Conservation (phyloP, 2,797 vertebrate genomes). For the Gymnocypris eckloni region DNA sequence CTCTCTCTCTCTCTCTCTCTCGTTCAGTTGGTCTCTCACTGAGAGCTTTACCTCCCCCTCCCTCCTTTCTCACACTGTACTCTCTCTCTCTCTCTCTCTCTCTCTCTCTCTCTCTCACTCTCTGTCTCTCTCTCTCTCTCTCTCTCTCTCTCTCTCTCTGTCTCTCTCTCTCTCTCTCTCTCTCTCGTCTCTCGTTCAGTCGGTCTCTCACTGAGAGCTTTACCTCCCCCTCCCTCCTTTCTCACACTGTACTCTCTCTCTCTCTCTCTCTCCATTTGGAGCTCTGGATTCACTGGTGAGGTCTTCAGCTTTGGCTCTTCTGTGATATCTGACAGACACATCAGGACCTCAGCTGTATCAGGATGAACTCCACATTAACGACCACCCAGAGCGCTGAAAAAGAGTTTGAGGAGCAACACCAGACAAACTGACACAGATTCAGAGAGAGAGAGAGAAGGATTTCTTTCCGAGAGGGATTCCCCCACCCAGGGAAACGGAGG, state of each 20-base stretch:
- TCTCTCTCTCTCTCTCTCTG: slow-evolving; percentile 29
- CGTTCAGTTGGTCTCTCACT: too few species aligned
- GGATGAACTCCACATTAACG: slow-evolving; percentile 31
- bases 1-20: too few species aligned
- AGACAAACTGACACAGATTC: slow-evolving; percentile 50
- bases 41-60: too few species aligned
- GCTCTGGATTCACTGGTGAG: slow-evolving; percentile 71
- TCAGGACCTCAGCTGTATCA: not conserved
- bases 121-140: too few species aligned
- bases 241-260: slow-evolving; percentile 21
- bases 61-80: too few species aligned
- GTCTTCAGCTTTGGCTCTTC: slow-evolving; percentile 69
- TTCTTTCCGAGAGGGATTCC: slow-evolving; percentile 53
- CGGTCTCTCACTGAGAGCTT: slow-evolving; percentile 39
- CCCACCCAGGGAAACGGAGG: slow-evolving; percentile 48
- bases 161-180: not conserved
- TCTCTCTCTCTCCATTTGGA: slow-evolving; percentile 49
- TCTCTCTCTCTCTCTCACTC: too few species aligned
- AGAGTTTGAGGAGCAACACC: slow-evolving; percentile 38
- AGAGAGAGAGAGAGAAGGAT: slow-evolving; percentile 44
- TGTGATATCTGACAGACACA: slow-evolving; percentile 18
- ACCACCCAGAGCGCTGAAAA: not conserved
- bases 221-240: slow-evolving; percentile 48
- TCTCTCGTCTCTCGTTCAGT: slow-evolving; percentile 25
- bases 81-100: too few species aligned